Conservation (phyloP, 2,888 invertebrate genomes). For the Baccha elongata region DNA sequence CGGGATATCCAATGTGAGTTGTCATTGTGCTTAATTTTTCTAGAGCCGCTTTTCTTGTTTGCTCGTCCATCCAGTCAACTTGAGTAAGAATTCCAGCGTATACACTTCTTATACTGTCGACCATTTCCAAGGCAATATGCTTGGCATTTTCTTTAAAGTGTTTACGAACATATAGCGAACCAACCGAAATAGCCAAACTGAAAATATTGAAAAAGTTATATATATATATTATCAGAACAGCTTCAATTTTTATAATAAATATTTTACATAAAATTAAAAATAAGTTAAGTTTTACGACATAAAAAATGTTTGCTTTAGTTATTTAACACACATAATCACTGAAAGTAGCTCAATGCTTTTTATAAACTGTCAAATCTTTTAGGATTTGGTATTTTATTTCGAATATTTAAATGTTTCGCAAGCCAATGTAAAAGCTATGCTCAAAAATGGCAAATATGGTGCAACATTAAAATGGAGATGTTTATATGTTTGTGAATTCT, state of each 20-base stretch:
- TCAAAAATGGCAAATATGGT: neutral
- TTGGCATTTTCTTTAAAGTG: slow-evolving; percentile 94
- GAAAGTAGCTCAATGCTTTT: slow-evolving; percentile 2
- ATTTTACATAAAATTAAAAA: slow-evolving; percentile 27
- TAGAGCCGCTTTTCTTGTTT: slow-evolving; percentile 89
- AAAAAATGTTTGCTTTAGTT: neutral
- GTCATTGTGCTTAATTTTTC: slow-evolving; percentile 92
- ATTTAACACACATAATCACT: too few species aligned
- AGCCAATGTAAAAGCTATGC: neutral
- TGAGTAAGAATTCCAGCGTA: slow-evolving; percentile 90
- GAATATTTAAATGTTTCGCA: too few species aligned
- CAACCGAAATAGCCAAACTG: slow-evolving; percentile 89
- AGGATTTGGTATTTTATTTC: too few species aligned
- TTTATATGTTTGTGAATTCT: neutral
- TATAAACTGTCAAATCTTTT: neutral
- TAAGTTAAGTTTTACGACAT: neutral
- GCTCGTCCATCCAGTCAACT: slow-evolving; percentile 96
- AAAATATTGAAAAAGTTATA: slow-evolving; percentile 25
- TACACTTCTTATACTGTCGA: slow-evolving; percentile 90
- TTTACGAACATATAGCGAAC: slow-evolving; percentile 93
- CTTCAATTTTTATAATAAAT: too few species aligned
- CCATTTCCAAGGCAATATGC: slow-evolving; percentile 93
- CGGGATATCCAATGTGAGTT: slow-evolving; percentile 96
- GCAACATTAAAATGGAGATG: slow-evolving; percentile 10
- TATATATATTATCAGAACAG: too few species aligned